Evolutionary conservation across 2,888 invertebrate species (phyloP).

Genomic region (Cantharis rustica): DNA sequence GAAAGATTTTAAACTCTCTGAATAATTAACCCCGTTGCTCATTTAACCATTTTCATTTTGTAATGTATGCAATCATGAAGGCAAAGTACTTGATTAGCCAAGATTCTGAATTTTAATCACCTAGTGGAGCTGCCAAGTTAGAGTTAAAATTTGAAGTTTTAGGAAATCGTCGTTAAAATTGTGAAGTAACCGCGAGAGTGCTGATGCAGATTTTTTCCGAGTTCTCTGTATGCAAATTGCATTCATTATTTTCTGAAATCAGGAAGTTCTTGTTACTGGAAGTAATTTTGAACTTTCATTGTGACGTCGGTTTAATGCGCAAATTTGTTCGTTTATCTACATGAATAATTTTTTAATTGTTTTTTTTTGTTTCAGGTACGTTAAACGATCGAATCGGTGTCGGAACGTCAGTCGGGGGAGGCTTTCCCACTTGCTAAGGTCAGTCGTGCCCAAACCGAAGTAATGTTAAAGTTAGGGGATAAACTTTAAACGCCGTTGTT

Average conservation of each 20-base stretch:
- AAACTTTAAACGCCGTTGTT: constrained; percentile 17
- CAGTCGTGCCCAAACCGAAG: neutral
- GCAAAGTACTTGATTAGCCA: neutral
- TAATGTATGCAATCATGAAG: neutral
- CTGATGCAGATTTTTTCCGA: constrained; percentile 13
- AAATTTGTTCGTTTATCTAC: neutral
- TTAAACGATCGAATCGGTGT: neutral
- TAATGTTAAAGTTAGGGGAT: neutral
- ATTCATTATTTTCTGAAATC: constrained; percentile 27
- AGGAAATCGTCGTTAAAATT: neutral
- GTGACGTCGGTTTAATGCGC: constrained; percentile 2
- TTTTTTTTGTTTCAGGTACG: constrained; percentile 1
- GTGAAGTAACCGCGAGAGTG: constrained; percentile 2
- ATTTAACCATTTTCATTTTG: neutral
- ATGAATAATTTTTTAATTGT: neutral
- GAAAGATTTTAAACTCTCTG: neutral
- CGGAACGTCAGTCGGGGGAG: neutral
- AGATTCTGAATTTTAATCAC: neutral
- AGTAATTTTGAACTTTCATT: constrained; percentile 8
- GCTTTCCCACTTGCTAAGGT: neutral
- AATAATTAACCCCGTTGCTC: neutral
- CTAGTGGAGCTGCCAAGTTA: neutral
- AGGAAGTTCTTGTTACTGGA: constrained; percentile 22
- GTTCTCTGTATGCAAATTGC: constrained; percentile 28
- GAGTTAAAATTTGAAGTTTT: neutral